Percentiles rank a stretch among this genome's conserved stretches.
These are phyloP conservation scores for Alectoris magna DNA, from an alignment of 2,797 vertebrate genomes.

Conservation along the genomic window DNA sequence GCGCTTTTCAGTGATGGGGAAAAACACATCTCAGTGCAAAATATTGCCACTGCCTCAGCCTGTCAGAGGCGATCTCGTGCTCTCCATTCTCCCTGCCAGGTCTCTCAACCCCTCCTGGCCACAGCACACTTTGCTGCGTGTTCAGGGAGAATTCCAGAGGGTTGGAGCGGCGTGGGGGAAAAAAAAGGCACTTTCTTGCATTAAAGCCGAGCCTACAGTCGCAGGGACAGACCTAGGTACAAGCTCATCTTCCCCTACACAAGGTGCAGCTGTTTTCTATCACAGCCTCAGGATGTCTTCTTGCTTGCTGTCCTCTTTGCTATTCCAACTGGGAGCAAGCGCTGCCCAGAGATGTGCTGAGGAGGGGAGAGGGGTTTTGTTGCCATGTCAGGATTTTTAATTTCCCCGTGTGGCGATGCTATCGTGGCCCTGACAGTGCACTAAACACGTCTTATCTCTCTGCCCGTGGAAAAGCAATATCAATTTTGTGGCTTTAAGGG, in stretches of 20 bases:
- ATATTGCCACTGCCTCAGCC: conserved; percentile 17
- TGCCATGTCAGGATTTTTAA: not conserved
- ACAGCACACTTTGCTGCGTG: accelerated
- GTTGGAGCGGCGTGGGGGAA: not conserved
- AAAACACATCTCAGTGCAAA: not conserved
- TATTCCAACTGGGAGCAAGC: not conserved
- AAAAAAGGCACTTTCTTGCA: accelerated
- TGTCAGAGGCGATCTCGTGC: conserved; percentile 57
- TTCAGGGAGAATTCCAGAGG: not conserved
- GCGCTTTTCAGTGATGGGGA: conserved; percentile 28
- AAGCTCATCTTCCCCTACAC: accelerated
- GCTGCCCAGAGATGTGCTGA: not conserved
- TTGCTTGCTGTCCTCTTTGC: accelerated
- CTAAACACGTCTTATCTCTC: conserved; percentile 59
- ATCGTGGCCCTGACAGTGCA: not conserved
- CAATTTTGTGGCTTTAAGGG: conserved; percentile 34
- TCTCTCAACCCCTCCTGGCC: not conserved
- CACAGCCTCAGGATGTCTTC: not conserved
- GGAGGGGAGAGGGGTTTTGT: not conserved
- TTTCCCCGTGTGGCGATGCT: conserved; percentile 39
- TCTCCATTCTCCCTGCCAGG: conserved; percentile 31
- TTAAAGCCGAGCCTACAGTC: not conserved
- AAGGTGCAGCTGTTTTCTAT: not conserved
- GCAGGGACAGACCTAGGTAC: accelerated
- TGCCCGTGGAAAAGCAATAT: conserved; percentile 35